Conservation (phyloP, 2,888 invertebrate genomes). For the Cryptocephalus primarius region DNA sequence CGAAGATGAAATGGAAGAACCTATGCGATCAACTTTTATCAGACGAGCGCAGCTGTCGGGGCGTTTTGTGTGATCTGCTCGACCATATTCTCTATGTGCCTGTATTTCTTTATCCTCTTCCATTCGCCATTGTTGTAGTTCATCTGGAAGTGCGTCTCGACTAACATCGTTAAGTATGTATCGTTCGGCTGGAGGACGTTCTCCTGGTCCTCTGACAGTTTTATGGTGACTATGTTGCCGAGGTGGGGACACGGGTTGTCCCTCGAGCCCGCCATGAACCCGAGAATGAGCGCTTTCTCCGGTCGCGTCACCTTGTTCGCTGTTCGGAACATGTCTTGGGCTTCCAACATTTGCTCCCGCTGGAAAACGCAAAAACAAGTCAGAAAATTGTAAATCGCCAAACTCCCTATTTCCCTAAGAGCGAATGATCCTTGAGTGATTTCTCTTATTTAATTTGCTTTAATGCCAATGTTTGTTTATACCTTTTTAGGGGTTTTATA, state of each 20-base stretch:
- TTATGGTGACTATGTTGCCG: slow-evolving; percentile 93
- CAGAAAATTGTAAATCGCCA: not conserved
- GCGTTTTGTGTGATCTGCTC: slow-evolving; percentile 31
- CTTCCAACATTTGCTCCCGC: slow-evolving; percentile 94
- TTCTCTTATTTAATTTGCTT: no score
- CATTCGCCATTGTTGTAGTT: slow-evolving; percentile 97
- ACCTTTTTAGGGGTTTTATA: no score
- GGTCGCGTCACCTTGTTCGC: slow-evolving; percentile 93
- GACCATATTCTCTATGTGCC: slow-evolving; percentile 51
- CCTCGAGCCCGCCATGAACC: slow-evolving; percentile 97
- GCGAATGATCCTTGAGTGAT: no score
- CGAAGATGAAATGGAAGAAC: slow-evolving; percentile 94
- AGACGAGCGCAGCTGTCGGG: slow-evolving; percentile 24
- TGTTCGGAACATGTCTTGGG: slow-evolving; percentile 94
- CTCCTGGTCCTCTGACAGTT: slow-evolving; percentile 85
- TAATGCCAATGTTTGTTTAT: no score
- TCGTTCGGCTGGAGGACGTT: slow-evolving; percentile 79
- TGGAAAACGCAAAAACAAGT: slow-evolving; percentile 36
- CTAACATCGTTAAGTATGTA: slow-evolving; percentile 63
- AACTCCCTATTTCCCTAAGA: no score
- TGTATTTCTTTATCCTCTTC: slow-evolving; percentile 87
- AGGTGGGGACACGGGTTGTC: slow-evolving; percentile 96
- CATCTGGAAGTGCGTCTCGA: slow-evolving; percentile 96
- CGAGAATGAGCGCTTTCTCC: slow-evolving; percentile 93
- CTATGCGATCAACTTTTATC: slow-evolving; percentile 14